These are phyloP conservation scores for Parapsyche elsis DNA, from an alignment of 1,140 invertebrate species.

Conservation along the genomic window DNA sequence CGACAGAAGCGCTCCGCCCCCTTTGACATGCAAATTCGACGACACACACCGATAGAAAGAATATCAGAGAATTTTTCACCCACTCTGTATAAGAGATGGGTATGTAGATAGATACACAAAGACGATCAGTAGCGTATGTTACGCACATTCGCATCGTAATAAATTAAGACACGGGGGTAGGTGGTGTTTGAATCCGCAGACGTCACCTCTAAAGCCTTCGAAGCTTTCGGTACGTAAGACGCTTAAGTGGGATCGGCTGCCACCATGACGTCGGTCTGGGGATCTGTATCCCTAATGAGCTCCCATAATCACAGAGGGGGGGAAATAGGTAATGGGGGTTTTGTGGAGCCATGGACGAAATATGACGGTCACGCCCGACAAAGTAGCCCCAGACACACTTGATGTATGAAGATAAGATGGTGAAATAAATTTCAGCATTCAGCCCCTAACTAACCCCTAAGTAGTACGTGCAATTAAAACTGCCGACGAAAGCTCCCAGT, in stretches of 20 bases:
- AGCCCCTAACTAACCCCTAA: background rate
- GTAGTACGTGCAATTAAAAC: conserved; percentile 2
- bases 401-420: conserved; percentile 30
- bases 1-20: background rate
- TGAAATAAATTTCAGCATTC: conserved; percentile 8
- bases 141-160: background rate
- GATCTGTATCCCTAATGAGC: background rate
- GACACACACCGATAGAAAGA: background rate
- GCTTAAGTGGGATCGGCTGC: conserved; percentile 26
- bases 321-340: too few species aligned
- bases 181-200: conserved; percentile 19
- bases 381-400: background rate
- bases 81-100: background rate
- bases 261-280: background rate
- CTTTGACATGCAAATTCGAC: conserved; percentile 36
- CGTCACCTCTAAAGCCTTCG: conserved; percentile 18
- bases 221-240: conserved; percentile 28
- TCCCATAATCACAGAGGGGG: background rate
- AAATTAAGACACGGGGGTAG: conserved; percentile 9
- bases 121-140: background rate
- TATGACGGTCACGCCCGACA: conserved; percentile 28
- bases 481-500: background rate
- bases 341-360: background rate
- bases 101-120: background rate
- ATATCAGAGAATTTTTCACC: background rate